Base-by-base conservation (phyloP, 2,113 vertebrate genomes). In the Cryptoleucopteryx plumbea region DNA sequence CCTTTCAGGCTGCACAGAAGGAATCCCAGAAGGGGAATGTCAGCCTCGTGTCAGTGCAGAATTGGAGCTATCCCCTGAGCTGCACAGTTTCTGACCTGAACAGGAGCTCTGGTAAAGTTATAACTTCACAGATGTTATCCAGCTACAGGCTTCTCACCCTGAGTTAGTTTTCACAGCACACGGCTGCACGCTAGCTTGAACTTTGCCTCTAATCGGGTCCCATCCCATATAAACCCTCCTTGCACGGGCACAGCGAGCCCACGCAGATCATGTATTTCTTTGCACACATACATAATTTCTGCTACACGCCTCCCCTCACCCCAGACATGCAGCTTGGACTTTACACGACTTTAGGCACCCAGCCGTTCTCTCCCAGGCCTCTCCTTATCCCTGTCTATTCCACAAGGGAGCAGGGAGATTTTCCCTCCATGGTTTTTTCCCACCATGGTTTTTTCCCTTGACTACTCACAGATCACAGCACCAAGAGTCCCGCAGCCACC, bases 1-100 rank as follows among this genome's bases (percentile, higher is more conserved):
- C 92, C 93, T 94, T 93, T 84, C 93, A 47, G 89, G 81, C 53
- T 78, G 75, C 75, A 16, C 36, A 13, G 89, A 52, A 88, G 48
- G 70, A 88, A 67, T 79, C 84, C 71, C 84, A 13, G 92, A 3
- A 87, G 40, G 78, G 53, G 32, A 40, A 45, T 3, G 66, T 25
- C 50, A n/a, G 47, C 63, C 63, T 27, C 4, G 0, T 19, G 83
- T 21, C 42, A 36, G 38, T 2, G n/a, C n/a, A 23, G 43, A 18
- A 20, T 1, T 4, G 23, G 66, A 48, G 61, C 15, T 10, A 45
- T 6, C 43, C 73, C 80, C 81, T 43, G 12, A 63, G 48, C 62
- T 4, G 47, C n/a, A 1, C 40, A 3, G 3, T 23, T 43, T 23
- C 62, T 55, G 62, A 47, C 43, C 71, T 3, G 1, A 32, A 17